Percentiles rank a stretch among this genome's conserved stretches.
These are phyloP conservation scores for Catostylus mosaicus DNA, from an alignment of 30 jellyfish, hydroid and myxozoan genomes.

Conservation along the genomic window DNA sequence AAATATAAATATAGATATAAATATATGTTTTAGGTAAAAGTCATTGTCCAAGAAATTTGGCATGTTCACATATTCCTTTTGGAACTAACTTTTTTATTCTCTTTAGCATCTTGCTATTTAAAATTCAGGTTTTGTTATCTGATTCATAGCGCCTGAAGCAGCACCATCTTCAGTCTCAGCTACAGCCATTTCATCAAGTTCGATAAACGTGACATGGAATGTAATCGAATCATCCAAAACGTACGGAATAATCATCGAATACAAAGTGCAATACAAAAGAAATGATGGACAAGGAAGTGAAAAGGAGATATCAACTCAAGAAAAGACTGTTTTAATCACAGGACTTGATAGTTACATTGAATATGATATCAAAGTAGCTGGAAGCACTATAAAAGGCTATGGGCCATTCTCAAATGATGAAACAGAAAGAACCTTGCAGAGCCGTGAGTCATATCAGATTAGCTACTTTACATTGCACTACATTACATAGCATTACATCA, in stretches of 20 bases:
- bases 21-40: too few species aligned
- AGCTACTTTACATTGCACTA: too few species aligned
- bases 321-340: not conserved
- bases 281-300: constrained; percentile 29
- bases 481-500: too few species aligned
- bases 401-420: constrained; percentile 21
- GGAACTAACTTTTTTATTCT: too few species aligned
- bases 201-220: constrained; percentile 43
- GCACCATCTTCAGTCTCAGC: constrained; percentile 38
- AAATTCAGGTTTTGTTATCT: too few species aligned
- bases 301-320: not conserved
- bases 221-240: constrained; percentile 17
- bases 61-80: too few species aligned
- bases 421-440: not conserved
- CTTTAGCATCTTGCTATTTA: too few species aligned
- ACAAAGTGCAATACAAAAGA: constrained; percentile 34
- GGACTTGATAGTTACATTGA: constrained; percentile 29
- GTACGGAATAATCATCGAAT: constrained; percentile 24
- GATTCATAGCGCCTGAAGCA: constrained; percentile 39
- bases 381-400: constrained; percentile 48
- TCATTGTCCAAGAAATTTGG: too few species aligned
- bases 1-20: too few species aligned
- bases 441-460: constrained; percentile 37
- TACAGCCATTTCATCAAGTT: constrained; percentile 2
- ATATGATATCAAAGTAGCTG: constrained; percentile 59